A percentile compares a stretch with the other conserved stretches of the same genome.
Conservation (phyloP, 1,140 invertebrate species). For the Contarinia nasturtii region DNA sequence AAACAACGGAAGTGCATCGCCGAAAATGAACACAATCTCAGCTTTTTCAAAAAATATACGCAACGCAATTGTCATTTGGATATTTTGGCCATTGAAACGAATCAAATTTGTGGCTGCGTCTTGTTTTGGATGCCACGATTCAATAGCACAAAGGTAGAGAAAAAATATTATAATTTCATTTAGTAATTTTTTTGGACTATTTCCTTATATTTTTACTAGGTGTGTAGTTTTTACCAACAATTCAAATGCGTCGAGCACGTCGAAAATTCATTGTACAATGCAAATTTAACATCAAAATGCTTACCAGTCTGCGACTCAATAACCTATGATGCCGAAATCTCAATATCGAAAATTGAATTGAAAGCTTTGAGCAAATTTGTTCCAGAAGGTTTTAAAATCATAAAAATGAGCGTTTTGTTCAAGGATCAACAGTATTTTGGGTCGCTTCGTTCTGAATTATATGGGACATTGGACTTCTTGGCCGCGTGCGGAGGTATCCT, state of each 20-base stretch:
- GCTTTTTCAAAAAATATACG: conserved; percentile 41
- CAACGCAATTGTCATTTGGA: conserved; percentile 48
- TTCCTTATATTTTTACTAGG: background rate
- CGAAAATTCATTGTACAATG: background rate
- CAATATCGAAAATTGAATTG: background rate
- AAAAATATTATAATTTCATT: background rate
- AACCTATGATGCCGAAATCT: background rate
- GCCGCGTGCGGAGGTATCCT: background rate
- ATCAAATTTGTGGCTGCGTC: conserved; percentile 35
- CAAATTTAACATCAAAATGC: background rate
- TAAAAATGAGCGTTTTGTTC: background rate
- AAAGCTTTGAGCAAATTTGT: background rate
- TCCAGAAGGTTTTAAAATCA: background rate
- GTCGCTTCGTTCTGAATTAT: background rate
- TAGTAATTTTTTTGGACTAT: background rate
- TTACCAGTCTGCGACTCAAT: background rate
- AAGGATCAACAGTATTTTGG: background rate
- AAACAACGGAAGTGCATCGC: background rate
- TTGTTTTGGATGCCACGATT: conserved; percentile 39
- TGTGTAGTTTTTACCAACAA: background rate
- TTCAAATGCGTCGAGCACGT: background rate
- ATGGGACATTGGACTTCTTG: background rate
- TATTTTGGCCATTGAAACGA: conserved; percentile 46
- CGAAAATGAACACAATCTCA: conserved; percentile 26
- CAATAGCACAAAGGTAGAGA: background rate